These are phyloP conservation scores for Oryzias woworae DNA, from an alignment of 2,113 vertebrate species.

Conservation along the genomic window DNA sequence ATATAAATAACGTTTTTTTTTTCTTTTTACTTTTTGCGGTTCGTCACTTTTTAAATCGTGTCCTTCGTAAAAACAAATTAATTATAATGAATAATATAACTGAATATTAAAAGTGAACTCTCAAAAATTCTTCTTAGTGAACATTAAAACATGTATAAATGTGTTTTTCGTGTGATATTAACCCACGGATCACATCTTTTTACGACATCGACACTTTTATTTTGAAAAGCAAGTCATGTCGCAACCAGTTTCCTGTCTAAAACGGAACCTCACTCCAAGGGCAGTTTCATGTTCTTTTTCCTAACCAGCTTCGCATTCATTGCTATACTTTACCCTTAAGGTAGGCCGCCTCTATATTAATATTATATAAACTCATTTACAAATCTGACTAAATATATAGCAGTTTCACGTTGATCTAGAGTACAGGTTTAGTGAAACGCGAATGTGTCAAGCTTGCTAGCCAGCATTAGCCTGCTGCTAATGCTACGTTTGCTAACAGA, in stretches of 20 bases:
- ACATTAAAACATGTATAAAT: too few relatives aligned
- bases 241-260: background rate
- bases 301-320: background rate
- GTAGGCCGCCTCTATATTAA: background rate
- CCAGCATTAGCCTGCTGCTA: slow-evolving; percentile 58
- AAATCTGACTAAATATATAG: background rate
- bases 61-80: too few relatives aligned
- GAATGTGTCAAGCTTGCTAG: slow-evolving; percentile 38
- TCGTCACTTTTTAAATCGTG: too few relatives aligned
- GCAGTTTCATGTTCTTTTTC: slow-evolving; percentile 13
- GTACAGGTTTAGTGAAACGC: background rate
- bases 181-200: background rate
- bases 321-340: background rate
- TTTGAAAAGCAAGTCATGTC: slow-evolving; percentile 30
- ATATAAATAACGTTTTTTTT: too few relatives aligned
- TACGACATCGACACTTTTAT: slow-evolving; percentile 7
- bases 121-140: too few relatives aligned
- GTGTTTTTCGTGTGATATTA: too few relatives aligned
- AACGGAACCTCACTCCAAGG: slow-evolving; percentile 23
- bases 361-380: too few relatives aligned
- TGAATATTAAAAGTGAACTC: too few relatives aligned
- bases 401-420: background rate
- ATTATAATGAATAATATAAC: too few relatives aligned
- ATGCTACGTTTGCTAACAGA: slow-evolving; percentile 41
- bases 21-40: too few relatives aligned